phyloP scores from a whole-genome alignment of 2,113 vertebrate species.

The Formicarius rufipectus region DNA sequence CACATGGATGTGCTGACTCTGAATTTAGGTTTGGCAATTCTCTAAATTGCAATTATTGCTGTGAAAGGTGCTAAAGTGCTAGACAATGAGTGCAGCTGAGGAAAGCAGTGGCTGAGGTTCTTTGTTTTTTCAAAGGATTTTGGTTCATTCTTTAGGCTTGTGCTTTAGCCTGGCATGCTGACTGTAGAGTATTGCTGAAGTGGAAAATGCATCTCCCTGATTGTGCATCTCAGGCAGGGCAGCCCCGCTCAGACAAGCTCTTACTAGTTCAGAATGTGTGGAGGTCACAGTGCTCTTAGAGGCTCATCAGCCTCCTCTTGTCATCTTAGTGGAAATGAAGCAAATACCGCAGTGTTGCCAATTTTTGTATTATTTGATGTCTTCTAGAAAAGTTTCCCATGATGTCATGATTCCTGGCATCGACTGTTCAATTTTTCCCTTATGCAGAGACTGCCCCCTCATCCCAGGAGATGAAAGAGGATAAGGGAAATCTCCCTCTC shows the following conservation, averaged over 20 bases:
- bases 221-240: neutral
- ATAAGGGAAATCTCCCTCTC: neutral
- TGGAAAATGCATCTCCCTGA: neutral
- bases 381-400: constrained; percentile 30
- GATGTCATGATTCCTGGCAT: constrained; percentile 46
- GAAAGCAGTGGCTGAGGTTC: neutral
- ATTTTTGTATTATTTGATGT: neutral
- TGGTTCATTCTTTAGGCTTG: neutral
- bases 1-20: neutral
- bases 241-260: neutral
- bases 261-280: neutral
- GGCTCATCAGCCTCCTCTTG: neutral
- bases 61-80: neutral
- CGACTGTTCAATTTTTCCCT: neutral
- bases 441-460: constrained; percentile 1
- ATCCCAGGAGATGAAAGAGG: constrained; percentile 3
- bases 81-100: neutral
- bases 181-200: neutral
- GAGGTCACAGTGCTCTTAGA: neutral
- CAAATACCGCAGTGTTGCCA: neutral
- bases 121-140: neutral
- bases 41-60: neutral
- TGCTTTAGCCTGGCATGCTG: neutral
- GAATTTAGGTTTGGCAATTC: neutral
- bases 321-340: neutral